Percentiles rank a stretch among this genome's conserved stretches.
Evolutionary conservation across 1,140 invertebrate species (phyloP).

Genomic region (Lordiphosa stackelbergi): DNA sequence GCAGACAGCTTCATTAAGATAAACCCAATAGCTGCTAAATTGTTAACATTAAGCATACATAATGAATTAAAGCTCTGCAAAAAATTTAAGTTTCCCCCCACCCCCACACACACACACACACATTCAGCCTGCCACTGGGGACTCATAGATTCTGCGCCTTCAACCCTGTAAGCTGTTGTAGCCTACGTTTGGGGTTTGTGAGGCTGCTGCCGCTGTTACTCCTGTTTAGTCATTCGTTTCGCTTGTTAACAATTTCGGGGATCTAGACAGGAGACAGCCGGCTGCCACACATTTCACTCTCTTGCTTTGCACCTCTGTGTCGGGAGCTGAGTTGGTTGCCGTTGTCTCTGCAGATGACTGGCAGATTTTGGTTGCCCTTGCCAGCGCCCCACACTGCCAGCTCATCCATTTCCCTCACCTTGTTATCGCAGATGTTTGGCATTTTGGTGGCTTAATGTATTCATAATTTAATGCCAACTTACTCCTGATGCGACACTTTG

Average conservation of each 20-base stretch:
- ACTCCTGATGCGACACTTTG: conserved; percentile 59
- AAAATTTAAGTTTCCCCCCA: conserved; percentile 57
- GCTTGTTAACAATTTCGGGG: conserved; percentile 63
- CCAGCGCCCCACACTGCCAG: not conserved
- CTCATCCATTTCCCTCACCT: conserved; percentile 12
- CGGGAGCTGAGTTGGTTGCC: conserved; percentile 11
- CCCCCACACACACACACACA: conserved; percentile 23
- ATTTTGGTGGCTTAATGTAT: conserved; percentile 49
- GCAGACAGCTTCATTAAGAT: conserved; percentile 74
- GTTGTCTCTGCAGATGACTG: conserved; percentile 42
- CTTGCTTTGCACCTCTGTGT: conserved; percentile 26
- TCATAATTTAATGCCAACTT: conserved; percentile 68
- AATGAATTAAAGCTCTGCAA: conserved; percentile 63
- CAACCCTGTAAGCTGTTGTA: conserved; percentile 9
- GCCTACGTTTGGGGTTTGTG: conserved; percentile 16
- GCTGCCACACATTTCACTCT: conserved; percentile 42
- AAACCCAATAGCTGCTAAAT: conserved; percentile 75
- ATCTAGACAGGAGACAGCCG: conserved; percentile 33
- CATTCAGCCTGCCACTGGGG: conserved; percentile 19
- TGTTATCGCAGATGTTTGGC: conserved; percentile 40
- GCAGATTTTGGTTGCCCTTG: conserved; percentile 28
- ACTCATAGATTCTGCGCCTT: conserved; percentile 32
- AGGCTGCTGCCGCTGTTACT: conserved; percentile 4
- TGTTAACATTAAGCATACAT: conserved; percentile 74
- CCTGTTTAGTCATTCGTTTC: conserved; percentile 66